Percentiles rank a stretch among this genome's conserved stretches.
Evolutionary conservation across 1,140 invertebrate species (phyloP).

Genomic region (Anthonomus grandis): DNA sequence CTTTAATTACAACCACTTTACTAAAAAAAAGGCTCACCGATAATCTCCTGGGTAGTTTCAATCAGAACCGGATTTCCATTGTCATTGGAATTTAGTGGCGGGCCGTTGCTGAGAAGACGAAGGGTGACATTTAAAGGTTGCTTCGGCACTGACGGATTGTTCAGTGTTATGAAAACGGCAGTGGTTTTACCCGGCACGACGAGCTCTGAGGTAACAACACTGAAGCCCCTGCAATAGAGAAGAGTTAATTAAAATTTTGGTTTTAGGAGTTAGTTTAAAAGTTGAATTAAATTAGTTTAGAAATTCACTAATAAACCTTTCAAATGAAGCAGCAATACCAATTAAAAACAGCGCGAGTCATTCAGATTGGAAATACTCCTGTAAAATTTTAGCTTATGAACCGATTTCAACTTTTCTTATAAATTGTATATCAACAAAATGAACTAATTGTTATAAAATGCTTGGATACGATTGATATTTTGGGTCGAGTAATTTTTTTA

Average conservation of each 20-base stretch:
- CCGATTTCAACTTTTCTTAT: no score
- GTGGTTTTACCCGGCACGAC: slow-evolving; percentile 61
- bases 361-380: no score
- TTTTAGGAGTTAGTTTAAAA: neutral
- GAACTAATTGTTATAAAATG: no score
- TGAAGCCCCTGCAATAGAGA: slow-evolving; percentile 57
- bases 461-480: no score
- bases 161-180: slow-evolving; percentile 58
- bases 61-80: slow-evolving; percentile 25
- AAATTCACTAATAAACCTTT: no score
- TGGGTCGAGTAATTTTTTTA: no score
- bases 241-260: slow-evolving; percentile 6
- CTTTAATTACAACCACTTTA: no score
- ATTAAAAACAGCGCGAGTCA: no score
- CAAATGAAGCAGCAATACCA: no score
- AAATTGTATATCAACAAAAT: no score
- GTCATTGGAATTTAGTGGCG: neutral
- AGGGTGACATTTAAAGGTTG: slow-evolving; percentile 57
- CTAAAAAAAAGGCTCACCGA: slow-evolving; percentile 32
- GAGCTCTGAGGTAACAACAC: slow-evolving; percentile 59
- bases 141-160: slow-evolving; percentile 49
- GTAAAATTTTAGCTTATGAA: no score
- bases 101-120: slow-evolving; percentile 45
- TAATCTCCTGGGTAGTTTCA: slow-evolving; percentile 43
- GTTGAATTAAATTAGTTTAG: neutral